Base-by-base conservation (phyloP, 2,113 vertebrate species). In the Austrofundulus limnaeus region DNA sequence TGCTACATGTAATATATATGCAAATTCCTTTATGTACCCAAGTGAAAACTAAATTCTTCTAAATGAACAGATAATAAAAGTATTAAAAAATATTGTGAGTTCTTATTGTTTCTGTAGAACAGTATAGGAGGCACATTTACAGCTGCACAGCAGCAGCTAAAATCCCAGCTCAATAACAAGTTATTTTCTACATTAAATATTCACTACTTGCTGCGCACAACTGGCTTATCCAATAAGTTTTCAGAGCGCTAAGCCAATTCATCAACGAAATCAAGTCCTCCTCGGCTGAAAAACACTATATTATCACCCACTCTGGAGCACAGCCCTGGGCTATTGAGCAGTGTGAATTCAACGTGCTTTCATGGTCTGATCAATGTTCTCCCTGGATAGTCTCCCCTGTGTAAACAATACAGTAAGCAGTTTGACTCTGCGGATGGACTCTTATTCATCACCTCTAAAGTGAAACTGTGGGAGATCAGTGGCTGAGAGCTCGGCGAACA, bases 151-250 rank as follows among this genome's bases (percentile, higher is more conserved):
- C 71, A 69, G 73, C 85, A 57, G 37, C 66, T 72, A 68, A 83
- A 78, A 77, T 85, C 88, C 87, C 88, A 85, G 78, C 78, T 83
- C 82, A 87, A 88, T 89, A 89, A 87, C 63, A 84, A 82, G 79
- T 86, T 89, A 67, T 87, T 87, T 61, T 72, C 63, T 12, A 38
- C 86, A 88, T 90, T 85, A 88, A 90, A 90, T 87, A 90, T 90
- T 89, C 86, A 88, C 80, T 48, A 83, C 65, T 68, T 31, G 49
- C 81, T 58, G 68, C 66, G 65, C 73, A 69, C 61, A 78, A 58
- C 65, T 66, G 72, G 69, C 80, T 77, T 75, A 74, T 72, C 72
- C 83, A 85, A 87, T 86, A 85, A 11, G 58, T 86, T 88, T 83
- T 66, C 81, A 79, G 62, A 69, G 64, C 46, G 14, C 71, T 61